Percentiles rank a stretch among this genome's conserved stretches.
phyloP scores from a whole-genome alignment of 2,888 invertebrate species.

The Malachius bipustulatus region DNA sequence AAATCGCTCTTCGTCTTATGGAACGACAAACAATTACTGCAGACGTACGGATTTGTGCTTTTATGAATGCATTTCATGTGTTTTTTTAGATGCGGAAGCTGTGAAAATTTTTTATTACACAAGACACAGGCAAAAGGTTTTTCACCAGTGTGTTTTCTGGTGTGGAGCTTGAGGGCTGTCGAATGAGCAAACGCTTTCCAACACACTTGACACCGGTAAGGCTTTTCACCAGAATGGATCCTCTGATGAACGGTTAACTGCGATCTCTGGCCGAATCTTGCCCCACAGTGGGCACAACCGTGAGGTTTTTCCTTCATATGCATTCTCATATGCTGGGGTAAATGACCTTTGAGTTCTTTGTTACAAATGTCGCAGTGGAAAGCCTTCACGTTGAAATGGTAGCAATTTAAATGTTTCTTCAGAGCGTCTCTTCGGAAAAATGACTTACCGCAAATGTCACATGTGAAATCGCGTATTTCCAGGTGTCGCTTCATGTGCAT shows the following conservation, averaged over 20 bases:
- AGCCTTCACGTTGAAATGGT: conserved; percentile 60
- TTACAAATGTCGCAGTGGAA: conserved; percentile 72
- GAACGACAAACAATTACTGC: conserved; percentile 57
- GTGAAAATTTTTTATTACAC: conserved; percentile 65
- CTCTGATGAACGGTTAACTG: conserved; percentile 74
- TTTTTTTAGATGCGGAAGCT: conserved; percentile 76
- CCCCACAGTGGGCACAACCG: conserved; percentile 65
- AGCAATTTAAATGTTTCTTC: conserved; percentile 62
- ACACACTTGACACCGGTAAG: conserved; percentile 72
- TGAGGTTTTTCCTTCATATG: conserved; percentile 68
- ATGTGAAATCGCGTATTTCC: conserved; percentile 63
- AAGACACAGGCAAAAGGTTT: conserved; percentile 65
- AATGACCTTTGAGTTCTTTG: conserved; percentile 67
- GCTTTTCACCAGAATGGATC: conserved; percentile 73
- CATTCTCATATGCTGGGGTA: conserved; percentile 71
- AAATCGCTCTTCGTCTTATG: conserved; percentile 66
- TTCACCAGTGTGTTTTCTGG: conserved; percentile 73
- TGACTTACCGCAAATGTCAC: conserved; percentile 68
- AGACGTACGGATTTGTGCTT: conserved; percentile 65
- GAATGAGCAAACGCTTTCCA: conserved; percentile 72
- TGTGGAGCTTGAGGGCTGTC: conserved; percentile 72
- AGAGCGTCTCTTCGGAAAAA: conserved; percentile 65
- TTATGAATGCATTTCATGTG: conserved; percentile 80
- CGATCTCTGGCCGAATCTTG: conserved; percentile 70
- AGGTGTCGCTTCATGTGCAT: conserved; percentile 57